phyloP scores from a whole-genome alignment of 2,888 invertebrate genomes.

The Rotaria sp. region DNA sequence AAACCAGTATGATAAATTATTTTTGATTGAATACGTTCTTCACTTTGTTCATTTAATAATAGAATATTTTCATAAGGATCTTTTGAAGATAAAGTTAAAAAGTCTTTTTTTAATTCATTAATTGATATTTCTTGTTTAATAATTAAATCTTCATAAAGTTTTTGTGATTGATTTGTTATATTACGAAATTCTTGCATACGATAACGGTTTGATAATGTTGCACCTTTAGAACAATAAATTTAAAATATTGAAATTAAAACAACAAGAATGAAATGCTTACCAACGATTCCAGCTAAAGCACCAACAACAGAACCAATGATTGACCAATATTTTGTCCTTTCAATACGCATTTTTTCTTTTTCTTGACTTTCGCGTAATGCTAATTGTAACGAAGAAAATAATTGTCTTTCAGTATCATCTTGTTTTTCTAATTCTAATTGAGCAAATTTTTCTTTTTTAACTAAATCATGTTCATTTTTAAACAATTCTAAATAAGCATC shows the following conservation, averaged over 20 bases:
- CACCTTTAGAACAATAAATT: background rate
- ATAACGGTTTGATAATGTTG: background rate
- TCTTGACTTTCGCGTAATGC: slow-evolving; percentile 75
- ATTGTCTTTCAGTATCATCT: slow-evolving; percentile 68
- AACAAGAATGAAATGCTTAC: background rate
- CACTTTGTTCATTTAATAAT: background rate
- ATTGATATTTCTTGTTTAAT: background rate
- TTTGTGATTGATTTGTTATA: background rate
- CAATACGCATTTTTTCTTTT: slow-evolving; percentile 71
- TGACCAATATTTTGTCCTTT: slow-evolving; percentile 70
- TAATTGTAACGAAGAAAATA: slow-evolving; percentile 66
- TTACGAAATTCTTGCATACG: background rate
- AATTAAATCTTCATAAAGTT: background rate
- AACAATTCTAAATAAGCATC: slow-evolving; percentile 69
- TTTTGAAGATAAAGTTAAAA: background rate
- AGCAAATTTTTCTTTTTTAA: slow-evolving; percentile 55
- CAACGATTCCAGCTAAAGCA: background rate
- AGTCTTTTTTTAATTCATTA: background rate
- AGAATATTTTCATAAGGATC: background rate
- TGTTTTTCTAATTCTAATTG: slow-evolving; percentile 62
- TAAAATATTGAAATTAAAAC: background rate
- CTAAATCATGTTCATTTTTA: slow-evolving; percentile 60
- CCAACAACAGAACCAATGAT: slow-evolving; percentile 20
- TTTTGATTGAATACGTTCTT: background rate
- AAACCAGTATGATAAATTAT: background rate